Percentiles rank a stretch among this genome's conserved stretches.
phyloP scores from a whole-genome alignment of 2,113 vertebrate genomes.

The Anoplopoma fimbria region DNA sequence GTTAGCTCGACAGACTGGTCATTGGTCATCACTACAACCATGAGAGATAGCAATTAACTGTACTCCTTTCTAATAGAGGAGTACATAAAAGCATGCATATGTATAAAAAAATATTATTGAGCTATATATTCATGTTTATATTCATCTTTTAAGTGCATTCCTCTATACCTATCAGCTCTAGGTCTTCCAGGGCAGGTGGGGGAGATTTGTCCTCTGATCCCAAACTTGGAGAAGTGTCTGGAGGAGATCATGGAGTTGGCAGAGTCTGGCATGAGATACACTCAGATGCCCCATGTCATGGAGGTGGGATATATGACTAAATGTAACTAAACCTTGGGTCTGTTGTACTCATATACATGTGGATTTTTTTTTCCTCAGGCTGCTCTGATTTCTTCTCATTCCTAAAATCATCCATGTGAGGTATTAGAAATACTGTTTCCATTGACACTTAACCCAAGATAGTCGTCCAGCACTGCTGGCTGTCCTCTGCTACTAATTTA shows the following conservation, averaged over 20 bases:
- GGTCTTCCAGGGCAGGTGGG: conserved; percentile 88
- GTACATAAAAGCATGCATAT: not conserved
- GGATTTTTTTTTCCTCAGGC: not conserved
- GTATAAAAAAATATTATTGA: not conserved
- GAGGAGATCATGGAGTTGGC: conserved; percentile 95
- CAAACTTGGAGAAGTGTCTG: conserved; percentile 91
- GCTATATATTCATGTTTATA: not conserved
- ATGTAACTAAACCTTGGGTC: not conserved
- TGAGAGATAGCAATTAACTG: not conserved
- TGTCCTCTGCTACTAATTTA: not conserved
- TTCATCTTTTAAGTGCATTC: not conserved
- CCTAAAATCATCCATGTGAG: not conserved
- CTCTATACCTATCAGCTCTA: conserved; percentile 77
- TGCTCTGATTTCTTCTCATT: not conserved
- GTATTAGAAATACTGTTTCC: not conserved
- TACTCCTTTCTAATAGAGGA: not conserved
- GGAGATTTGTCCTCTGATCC: conserved; percentile 90
- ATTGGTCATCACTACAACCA: not conserved
- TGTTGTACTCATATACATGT: not conserved
- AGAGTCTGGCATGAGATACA: conserved; percentile 94
- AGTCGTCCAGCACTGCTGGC: not conserved
- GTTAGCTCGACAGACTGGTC: not conserved
- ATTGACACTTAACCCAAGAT: not conserved
- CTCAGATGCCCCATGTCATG: conserved; percentile 97
- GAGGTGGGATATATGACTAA: conserved; percentile 75